Conservation (phyloP, 2,888 invertebrate species). For the Stratiomys singularior region DNA sequence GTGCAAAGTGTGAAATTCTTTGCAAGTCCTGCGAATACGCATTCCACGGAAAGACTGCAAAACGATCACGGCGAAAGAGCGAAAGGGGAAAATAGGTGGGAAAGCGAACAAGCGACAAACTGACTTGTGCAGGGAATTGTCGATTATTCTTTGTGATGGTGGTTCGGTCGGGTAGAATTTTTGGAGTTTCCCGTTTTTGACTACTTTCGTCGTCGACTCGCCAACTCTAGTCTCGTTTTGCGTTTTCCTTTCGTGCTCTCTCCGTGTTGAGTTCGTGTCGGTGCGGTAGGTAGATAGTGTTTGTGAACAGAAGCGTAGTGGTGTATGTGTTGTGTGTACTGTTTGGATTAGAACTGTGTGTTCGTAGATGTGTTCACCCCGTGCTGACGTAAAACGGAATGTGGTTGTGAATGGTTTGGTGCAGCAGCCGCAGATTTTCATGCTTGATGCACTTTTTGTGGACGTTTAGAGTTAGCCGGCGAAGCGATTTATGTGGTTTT, state of each 20-base stretch:
- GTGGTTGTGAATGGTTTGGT: not conserved
- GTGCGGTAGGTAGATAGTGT: not conserved
- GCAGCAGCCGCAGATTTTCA: not conserved
- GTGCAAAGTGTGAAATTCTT: not conserved
- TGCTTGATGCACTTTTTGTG: not conserved
- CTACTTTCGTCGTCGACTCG: not conserved
- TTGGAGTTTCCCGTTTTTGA: slow-evolving; percentile 34
- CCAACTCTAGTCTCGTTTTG: not conserved
- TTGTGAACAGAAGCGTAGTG: not conserved
- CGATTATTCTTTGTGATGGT: not conserved
- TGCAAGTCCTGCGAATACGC: not conserved
- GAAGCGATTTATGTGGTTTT: not conserved
- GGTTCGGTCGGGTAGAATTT: not conserved
- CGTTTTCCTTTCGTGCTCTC: slow-evolving; percentile 33
- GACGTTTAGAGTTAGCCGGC: not conserved
- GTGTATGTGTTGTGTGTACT: slow-evolving; percentile 15
- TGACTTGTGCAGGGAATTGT: not conserved
- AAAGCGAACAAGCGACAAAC: not conserved
- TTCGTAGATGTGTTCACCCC: not conserved
- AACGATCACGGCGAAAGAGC: not conserved
- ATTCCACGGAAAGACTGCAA: not conserved
- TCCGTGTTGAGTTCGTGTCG: not conserved
- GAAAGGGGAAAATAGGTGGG: too few species aligned
- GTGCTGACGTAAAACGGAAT: not conserved
- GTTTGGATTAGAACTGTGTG: not conserved